phyloP scores from a whole-genome alignment of 2,113 vertebrate species.

The Turnix velox region DNA sequence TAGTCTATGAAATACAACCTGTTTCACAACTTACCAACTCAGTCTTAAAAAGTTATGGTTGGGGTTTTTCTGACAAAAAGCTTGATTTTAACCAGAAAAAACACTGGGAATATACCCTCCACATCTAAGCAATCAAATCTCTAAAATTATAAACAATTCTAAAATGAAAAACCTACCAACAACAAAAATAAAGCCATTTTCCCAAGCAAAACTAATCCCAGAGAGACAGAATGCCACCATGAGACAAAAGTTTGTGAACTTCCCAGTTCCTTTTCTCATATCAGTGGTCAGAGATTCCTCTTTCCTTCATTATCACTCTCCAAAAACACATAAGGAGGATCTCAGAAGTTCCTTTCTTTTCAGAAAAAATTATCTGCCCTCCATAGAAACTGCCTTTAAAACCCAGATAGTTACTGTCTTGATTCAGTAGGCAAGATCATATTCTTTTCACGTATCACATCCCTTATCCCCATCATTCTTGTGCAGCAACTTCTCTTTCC shows the following conservation, averaged over 20 bases:
- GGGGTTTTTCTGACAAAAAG: not conserved
- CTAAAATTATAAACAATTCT: not conserved
- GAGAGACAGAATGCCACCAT: not conserved
- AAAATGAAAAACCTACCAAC: not conserved
- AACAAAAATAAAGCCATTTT: not conserved
- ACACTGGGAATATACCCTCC: not conserved
- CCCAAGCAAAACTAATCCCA: not conserved
- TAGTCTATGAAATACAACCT: not conserved
- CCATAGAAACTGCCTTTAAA: not conserved
- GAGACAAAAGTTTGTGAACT: not conserved
- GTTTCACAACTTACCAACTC: not conserved
- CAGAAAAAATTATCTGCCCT: not conserved
- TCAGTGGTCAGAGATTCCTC: not conserved
- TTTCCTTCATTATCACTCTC: not conserved
- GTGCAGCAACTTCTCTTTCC: not conserved
- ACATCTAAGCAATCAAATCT: not conserved
- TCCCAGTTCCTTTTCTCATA: not conserved
- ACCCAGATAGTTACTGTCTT: not conserved
- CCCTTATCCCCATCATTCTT: not conserved
- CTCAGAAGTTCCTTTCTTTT: not conserved
- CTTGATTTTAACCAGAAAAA: not conserved
- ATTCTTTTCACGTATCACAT: too few relatives aligned
- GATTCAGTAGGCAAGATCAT: not conserved
- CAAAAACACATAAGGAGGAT: fast-evolving
- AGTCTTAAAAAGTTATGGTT: not conserved